Base-by-base conservation (phyloP, 2,888 invertebrate genomes). In the Latrodectus hesperus region DNA sequence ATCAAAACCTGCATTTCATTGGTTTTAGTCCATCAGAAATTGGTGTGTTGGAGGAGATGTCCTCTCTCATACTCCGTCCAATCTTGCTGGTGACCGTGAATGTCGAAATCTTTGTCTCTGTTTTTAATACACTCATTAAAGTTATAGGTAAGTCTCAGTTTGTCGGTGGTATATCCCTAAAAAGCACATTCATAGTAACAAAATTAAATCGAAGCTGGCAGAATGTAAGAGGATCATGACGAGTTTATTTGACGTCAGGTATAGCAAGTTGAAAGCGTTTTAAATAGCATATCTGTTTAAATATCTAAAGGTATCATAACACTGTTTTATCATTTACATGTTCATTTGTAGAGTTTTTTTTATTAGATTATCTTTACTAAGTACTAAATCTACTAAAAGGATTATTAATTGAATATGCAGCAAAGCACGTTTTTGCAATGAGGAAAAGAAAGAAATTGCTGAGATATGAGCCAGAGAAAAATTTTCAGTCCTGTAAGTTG, bases 41-140 rank as follows among this genome's bases (percentile, higher is more conserved):
- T 64, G 14, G 17, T 14, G 16, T 26, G n/a, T 38, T 38, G 75
- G 74, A 82, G 77, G 76, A 82, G 53, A 51, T 26, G 68, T 51
- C 73, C 73, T 68, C 82, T n/a, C 16, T 64, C 71, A 86, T 75
- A 38, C 16, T 80, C 73, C 64, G 77, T 77, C 60, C 65, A 38
- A 38, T 38, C 38, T 38, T 38, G 38, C 38, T 78, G 60, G 60
- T 60, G 60, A n/a, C 60, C n/a, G 12, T 60, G 12, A 16, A 16
- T 60, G 60, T 60, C 60, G 60, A 6, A 38, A 38, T 38, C 38
- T 38, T 38, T 38, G 38, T 38, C 38, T 60, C n/a, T 60, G 70
- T 52, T 49, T 70, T 26, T 68, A 52, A 26, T 9, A 55, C 55
- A 53, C 52, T 67, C 53, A 52, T 68, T 22, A 78, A 70, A 26